Conservation (phyloP, 2,888 invertebrate species). For the Phlogophora meticulosa region DNA sequence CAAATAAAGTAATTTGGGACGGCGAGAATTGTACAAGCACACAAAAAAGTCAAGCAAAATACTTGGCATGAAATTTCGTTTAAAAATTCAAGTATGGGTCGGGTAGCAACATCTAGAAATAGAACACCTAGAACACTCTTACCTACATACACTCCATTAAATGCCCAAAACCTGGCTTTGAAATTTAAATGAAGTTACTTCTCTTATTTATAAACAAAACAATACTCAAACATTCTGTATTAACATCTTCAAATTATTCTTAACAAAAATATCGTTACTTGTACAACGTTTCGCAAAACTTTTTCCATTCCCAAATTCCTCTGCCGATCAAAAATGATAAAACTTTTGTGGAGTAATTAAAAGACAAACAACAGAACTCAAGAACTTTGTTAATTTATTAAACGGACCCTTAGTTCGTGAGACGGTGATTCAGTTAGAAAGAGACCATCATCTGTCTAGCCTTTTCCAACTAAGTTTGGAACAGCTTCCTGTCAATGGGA, state of each 20-base stretch:
- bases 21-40: background rate
- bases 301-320: conserved; percentile 69
- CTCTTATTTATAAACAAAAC: conserved; percentile 18
- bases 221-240: conserved; percentile 12
- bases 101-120: background rate
- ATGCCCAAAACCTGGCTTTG: background rate
- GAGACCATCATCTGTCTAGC: background rate
- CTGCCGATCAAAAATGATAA: conserved; percentile 67
- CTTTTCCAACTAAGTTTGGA: no score
- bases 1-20: background rate
- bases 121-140: background rate
- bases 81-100: background rate
- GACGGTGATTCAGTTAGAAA: conserved; percentile 26
- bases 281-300: conserved; percentile 56
- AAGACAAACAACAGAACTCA: conserved; percentile 66
- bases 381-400: conserved; percentile 65
- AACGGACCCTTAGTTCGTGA: conserved; percentile 34
- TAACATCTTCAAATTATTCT: conserved; percentile 33
- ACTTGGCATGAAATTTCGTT: background rate
- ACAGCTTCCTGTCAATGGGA: no score
- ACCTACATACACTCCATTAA: background rate
- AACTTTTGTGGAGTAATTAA: conserved; percentile 72
- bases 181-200: conserved; percentile 6
- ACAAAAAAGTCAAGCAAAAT: background rate
- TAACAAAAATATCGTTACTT: conserved; percentile 48